Base-by-base conservation (phyloP, 2,797 vertebrate species). In the Dryobates pubescens region DNA sequence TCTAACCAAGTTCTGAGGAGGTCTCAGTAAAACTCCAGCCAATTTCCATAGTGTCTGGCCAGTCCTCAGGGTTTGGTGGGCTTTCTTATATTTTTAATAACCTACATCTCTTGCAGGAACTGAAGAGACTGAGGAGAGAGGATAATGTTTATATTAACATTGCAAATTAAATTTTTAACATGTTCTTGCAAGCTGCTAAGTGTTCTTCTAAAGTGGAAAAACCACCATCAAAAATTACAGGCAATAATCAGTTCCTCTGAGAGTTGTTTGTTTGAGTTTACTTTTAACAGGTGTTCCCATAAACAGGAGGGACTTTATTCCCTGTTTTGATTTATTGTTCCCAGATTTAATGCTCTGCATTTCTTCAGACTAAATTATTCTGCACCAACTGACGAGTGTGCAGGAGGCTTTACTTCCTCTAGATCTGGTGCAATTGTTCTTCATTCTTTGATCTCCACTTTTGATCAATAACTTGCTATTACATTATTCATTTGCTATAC, bases 151-250 rank as follows among this genome's bases (percentile, higher is more conserved):
- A 74, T 34, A 89, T 69, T 78, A 82, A 88, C 34, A 89, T 32
- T 71, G 49, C 69, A 82, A 91, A 32, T 47, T 67, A 93, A 82
- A 79, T 72, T 72, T 84, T 96, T 86, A 91, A 84, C 34, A 13
- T 74, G 54, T 75, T 76, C 75, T 91, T 51, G 68, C 36, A 95
- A 90, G 75, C 27, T 81, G 61, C 73, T 67, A 92, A 74, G 45
- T 83, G 12, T 83, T 95, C 45, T 34, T 92, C 92, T 59, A 88
- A 88, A 87, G 84, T 93, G 73, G 79, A 94, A 91, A 93, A 96
- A 93, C 57, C 72, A 63, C 77, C 56, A 91, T 17, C 2, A 2
- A 91, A 75, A 95, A 94, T 73, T 91, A 93, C 20, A 47, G 70
- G 77, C 75, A 94, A 83, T 92, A 84, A 89, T 82, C 73, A 45